Conservation (phyloP, 1,140 invertebrate genomes). For the Hesperophylax magnus region DNA sequence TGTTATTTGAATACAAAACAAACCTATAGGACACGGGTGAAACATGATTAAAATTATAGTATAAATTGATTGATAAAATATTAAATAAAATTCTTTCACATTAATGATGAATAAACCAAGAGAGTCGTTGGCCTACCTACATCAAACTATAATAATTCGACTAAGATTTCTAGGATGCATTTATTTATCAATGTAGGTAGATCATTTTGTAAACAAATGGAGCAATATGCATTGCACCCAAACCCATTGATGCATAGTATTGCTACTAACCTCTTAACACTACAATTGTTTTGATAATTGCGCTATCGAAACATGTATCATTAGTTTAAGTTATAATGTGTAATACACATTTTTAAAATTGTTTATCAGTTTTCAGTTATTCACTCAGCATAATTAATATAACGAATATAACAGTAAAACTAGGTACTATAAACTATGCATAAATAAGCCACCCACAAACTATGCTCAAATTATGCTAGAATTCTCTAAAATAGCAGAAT, state of each 20-base stretch:
- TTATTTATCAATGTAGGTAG: slow-evolving; percentile 14
- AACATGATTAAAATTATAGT: slow-evolving; percentile 20
- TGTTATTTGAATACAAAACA: neutral
- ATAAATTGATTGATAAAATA: neutral
- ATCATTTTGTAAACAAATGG: slow-evolving; percentile 26
- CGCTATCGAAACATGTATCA: neutral
- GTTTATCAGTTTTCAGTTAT: too few relatives aligned
- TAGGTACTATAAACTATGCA: too few relatives aligned
- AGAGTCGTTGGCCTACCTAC: slow-evolving; percentile 2
- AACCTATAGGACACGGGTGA: slow-evolving; percentile 33
- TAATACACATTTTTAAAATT: neutral
- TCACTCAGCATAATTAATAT: too few relatives aligned
- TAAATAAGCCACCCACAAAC: too few relatives aligned
- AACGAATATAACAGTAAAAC: too few relatives aligned
- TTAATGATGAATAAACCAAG: neutral
- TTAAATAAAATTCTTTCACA: too few relatives aligned
- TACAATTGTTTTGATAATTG: slow-evolving; percentile 1
- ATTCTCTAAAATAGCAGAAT: too few relatives aligned
- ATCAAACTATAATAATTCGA: neutral
- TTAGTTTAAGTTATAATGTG: neutral
- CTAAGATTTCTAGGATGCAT: neutral
- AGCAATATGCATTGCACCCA: slow-evolving; percentile 8
- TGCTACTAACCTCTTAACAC: slow-evolving; percentile 34
- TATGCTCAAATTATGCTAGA: too few relatives aligned
- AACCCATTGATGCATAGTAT: slow-evolving; percentile 1